Evolutionary conservation across 2,888 invertebrate genomes (phyloP).

Genomic region (Pantelozetes paolii): DNA sequence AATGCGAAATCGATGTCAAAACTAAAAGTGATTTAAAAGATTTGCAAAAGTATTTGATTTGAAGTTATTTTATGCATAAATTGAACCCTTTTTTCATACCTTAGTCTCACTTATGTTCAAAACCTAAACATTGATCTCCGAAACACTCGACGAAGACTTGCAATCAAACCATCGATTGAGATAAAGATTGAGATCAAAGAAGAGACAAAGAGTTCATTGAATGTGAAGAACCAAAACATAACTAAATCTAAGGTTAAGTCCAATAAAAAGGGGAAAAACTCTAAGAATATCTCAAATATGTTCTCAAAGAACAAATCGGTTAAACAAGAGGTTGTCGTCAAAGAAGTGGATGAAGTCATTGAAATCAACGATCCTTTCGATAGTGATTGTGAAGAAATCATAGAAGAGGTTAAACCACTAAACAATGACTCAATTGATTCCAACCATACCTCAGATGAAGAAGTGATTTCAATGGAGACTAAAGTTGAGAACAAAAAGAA

Average conservation of each 20-base stretch:
- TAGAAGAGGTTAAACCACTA: not conserved
- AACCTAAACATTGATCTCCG: not conserved
- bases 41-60: slow-evolving; percentile 4
- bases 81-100: not conserved
- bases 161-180: not conserved
- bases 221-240: not conserved
- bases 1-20: slow-evolving; percentile 1
- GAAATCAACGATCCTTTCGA: slow-evolving; percentile 10
- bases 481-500: not conserved
- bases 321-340: not conserved
- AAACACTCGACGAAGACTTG: not conserved
- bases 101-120: not conserved
- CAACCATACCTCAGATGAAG: not conserved
- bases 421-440: not conserved
- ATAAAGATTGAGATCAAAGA: not conserved
- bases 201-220: not conserved
- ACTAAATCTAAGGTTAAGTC: not conserved
- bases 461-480: not conserved
- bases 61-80: not conserved
- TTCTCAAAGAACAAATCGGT: slow-evolving; percentile 17
- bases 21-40: not conserved
- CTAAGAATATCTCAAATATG: slow-evolving; percentile 15
- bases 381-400: slow-evolving; percentile 14
- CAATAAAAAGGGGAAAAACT: not conserved
- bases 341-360: too few relatives aligned